These are phyloP conservation scores for Sorex maritimensis DNA, from an alignment of 2,797 vertebrate genomes.

Conservation along the genomic window DNA sequence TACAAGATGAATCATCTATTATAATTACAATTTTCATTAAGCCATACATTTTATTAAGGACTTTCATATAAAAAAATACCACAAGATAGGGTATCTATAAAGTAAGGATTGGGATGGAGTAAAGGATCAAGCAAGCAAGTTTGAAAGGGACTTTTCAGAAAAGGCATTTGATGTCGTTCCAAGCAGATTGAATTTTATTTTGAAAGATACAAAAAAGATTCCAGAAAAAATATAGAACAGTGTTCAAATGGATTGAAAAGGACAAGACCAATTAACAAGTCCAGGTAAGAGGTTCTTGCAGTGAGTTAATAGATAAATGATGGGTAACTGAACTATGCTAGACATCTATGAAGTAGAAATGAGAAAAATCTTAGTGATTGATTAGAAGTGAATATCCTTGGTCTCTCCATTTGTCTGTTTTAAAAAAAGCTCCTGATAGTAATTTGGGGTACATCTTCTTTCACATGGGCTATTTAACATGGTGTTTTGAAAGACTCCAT, in stretches of 20 bases:
- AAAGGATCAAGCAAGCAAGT: neutral
- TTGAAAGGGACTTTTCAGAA: neutral
- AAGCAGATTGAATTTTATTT: conserved; percentile 9
- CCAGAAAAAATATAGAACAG: neutral
- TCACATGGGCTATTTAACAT: conserved; percentile 69
- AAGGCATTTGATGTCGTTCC: neutral
- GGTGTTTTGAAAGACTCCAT: conserved; percentile 72
- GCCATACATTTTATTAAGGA: neutral
- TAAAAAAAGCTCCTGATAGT: conserved; percentile 41
- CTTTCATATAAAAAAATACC: neutral
- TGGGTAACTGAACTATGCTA: neutral
- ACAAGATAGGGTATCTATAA: neutral
- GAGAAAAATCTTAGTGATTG: neutral
- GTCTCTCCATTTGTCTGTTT: conserved; percentile 38
- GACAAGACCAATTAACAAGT: neutral
- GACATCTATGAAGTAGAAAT: conserved; percentile 31
- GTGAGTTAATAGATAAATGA: conserved; percentile 20
- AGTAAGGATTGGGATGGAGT: neutral
- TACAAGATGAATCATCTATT: neutral
- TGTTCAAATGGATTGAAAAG: conserved; percentile 29
- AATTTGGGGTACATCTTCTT: conserved; percentile 75
- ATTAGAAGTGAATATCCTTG: conserved; percentile 9
- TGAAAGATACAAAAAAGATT: neutral
- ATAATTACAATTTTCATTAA: neutral
- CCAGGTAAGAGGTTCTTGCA: neutral